These are phyloP conservation scores for Apamea monoglypha DNA, from an alignment of 2,888 invertebrate genomes.

Conservation along the genomic window DNA sequence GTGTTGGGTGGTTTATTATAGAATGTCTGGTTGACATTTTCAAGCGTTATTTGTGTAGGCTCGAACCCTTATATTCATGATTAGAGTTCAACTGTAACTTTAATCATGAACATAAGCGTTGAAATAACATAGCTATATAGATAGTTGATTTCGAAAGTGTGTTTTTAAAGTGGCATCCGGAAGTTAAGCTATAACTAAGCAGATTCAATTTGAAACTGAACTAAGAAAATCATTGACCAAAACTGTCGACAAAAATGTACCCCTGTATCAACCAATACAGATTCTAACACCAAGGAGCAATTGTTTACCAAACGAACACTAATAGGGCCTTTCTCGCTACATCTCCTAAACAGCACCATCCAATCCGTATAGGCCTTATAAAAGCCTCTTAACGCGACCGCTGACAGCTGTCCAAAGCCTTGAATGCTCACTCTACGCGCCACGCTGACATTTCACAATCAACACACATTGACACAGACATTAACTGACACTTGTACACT, in stretches of 20 bases:
- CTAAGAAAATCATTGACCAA: too few relatives aligned
- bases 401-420: constrained; percentile 65
- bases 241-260: not conserved
- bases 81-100: not conserved
- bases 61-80: not conserved
- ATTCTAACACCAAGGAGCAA: not conserved
- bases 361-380: constrained; percentile 55
- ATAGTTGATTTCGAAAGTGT: not conserved
- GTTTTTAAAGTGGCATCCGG: not conserved
- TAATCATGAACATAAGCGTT: not conserved
- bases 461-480: constrained; percentile 43
- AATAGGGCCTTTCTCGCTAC: constrained; percentile 28
- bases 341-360: constrained; percentile 48
- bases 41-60: not conserved
- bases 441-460: constrained; percentile 59
- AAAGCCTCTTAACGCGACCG: constrained; percentile 70
- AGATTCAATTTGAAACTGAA: not conserved
- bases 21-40: not conserved
- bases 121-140: not conserved
- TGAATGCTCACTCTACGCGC: constrained; percentile 63
- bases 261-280: not conserved
- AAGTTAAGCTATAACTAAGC: not conserved
- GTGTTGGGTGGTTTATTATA: constrained; percentile 1
- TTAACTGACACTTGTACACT: constrained; percentile 25
- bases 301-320: not conserved